A percentile compares a stretch with the other conserved stretches of the same genome.
phyloP scores from a whole-genome alignment of 2,113 vertebrate genomes.

The Ellobius talpinus region DNA sequence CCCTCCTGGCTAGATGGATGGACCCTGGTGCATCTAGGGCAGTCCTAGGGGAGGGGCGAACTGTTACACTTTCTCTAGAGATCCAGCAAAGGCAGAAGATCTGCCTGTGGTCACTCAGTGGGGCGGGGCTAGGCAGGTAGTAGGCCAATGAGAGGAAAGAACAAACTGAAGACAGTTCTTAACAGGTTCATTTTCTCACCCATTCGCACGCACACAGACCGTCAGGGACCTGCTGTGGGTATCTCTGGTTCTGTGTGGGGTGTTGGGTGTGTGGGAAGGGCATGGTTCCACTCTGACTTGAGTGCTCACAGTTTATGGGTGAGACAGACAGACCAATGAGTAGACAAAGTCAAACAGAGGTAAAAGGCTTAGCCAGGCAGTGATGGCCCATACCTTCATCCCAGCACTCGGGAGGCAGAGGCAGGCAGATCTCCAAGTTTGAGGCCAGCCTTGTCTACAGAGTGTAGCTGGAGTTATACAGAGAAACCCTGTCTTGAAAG shows the following conservation, averaged over 20 bases:
- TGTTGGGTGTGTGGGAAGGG: not conserved
- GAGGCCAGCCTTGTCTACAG: not conserved
- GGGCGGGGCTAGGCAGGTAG: not conserved
- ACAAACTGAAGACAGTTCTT: not conserved
- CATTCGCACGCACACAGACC: not conserved
- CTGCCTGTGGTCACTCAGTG: fast-evolving
- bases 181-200: not conserved
- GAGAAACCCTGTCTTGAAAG: not conserved
- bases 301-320: not conserved
- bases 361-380: not conserved
- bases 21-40: not conserved
- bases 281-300: not conserved
- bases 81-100: not conserved
- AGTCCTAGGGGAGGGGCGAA: not conserved
- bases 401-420: not conserved
- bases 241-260: not conserved
- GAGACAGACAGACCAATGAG: not conserved
- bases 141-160: not conserved
- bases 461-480: not conserved
- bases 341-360: not conserved
- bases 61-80: not conserved
- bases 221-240: not conserved
- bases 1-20: not conserved
- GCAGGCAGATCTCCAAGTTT: not conserved
- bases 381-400: not conserved